Evolutionary conservation across 2,797 vertebrate species (phyloP), one percentile per base, ranked within the genome.

Genomic region (Knipowitschia caucasica): DNA sequence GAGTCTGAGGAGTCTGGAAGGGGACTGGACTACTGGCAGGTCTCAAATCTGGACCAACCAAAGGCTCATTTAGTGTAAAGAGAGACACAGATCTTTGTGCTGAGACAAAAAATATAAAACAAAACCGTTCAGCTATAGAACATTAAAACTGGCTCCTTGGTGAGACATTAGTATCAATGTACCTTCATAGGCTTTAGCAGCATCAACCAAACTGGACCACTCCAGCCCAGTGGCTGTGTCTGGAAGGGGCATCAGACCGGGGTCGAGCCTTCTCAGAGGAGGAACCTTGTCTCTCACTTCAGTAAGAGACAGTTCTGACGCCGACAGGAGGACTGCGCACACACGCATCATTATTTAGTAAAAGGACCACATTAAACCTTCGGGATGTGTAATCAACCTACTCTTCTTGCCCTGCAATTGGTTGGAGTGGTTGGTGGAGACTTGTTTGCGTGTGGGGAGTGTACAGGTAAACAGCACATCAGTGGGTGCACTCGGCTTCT

Each of bases 171-270:
- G 26, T 18, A 17, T 18, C 29, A 11, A 49, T 79, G 71, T 77
- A 95, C 95, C 95, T 91, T 96, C 94, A 0, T 91, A 98, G 3
- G 92, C 94, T 77, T 95, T 95, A 54, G 95, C 95, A 0, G 93
- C 95, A 0, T 74, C 94, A 53, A 98, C 95, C 45, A 98, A 83
- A 65, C 93, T 98, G 80, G 94, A 89, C 95, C 95, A 98, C 81
- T 98, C 93, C 1, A 96, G 86, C 4, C 93, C 94, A 0, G 89
- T 67, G 2, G 93, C 93, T 0, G 94, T 93, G 81, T 96, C 94
- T 0, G 95, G 95, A 4, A 98, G 89, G 0, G 94, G 95, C 93
- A 97, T 95, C 76, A 97, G 89, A 0, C 92, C 92, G 0, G 93
- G 93, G 50, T 95, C 94, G 0, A 93, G 81, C 26, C 92, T 88